Percentiles rank a stretch among this genome's conserved stretches.
phyloP scores from a whole-genome alignment of 2,888 invertebrate genomes.

The Asteroscopus sphinx region DNA sequence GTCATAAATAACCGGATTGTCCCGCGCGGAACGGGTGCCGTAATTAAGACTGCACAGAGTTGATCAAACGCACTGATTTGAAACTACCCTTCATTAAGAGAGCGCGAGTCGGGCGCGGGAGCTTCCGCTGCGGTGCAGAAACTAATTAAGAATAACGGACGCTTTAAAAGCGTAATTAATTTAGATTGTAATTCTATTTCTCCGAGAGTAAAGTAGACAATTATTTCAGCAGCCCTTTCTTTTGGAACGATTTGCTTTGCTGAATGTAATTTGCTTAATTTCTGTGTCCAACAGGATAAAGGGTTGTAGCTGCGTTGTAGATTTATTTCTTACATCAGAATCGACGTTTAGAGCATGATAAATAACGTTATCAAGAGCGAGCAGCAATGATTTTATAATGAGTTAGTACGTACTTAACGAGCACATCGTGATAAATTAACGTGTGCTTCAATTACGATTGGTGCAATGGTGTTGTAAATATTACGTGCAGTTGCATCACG shows the following conservation, averaged over 20 bases:
- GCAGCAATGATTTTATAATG: conserved; percentile 58
- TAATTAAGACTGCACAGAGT: conserved; percentile 90
- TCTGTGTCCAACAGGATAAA: conserved; percentile 83
- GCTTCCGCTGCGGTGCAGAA: conserved; percentile 90
- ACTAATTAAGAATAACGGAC: conserved; percentile 90
- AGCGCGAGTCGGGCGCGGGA: conserved; percentile 80
- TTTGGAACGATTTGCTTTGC: conserved; percentile 87
- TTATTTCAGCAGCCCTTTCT: conserved; percentile 89
- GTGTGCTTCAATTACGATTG: conserved; percentile 58
- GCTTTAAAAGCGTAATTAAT: conserved; percentile 90
- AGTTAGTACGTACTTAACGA: conserved; percentile 55
- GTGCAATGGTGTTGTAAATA: conserved; percentile 52
- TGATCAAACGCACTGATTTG: conserved; percentile 90
- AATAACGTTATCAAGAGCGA: conserved; percentile 41
- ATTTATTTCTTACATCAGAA: conserved; percentile 60
- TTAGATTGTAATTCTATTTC: conserved; percentile 90
- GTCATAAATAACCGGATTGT: conserved; percentile 90
- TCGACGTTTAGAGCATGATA: conserved; percentile 43
- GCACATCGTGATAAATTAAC: conserved; percentile 61
- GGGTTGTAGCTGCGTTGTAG: conserved; percentile 66
- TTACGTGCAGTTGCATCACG: conserved; percentile 36
- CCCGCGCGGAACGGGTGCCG: conserved; percentile 89
- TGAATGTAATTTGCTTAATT: conserved; percentile 87
- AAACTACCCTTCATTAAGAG: conserved; percentile 90
- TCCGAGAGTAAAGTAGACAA: conserved; percentile 89